Evolutionary conservation across 2,797 vertebrate genomes (phyloP), one percentile per base, ranked within the genome.

Genomic region (Nothura maculosa): DNA sequence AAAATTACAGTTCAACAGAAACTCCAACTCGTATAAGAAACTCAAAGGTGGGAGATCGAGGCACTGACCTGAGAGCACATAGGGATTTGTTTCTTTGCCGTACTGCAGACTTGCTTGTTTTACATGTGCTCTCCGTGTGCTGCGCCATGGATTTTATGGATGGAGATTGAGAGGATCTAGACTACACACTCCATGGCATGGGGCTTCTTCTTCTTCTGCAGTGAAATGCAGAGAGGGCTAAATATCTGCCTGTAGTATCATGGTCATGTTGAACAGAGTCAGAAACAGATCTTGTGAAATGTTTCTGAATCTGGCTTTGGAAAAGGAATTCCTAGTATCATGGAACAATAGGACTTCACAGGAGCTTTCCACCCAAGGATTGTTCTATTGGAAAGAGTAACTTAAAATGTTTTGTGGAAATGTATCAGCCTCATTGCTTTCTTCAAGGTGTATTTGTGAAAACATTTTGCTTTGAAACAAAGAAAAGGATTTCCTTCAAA

Each of bases 141-240:
- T 34, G 16, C 8, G 8, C 6, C 80, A 36, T 10, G 11, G 40
- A 34, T 88, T 10, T 19, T n/a, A 1, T 13, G 10, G 21, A 1
- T 28, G 38, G 57, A 66, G 48, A 30, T 47, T 5, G 8, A 32
- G 16, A 72, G 52, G 38, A 58, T 6, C 54, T 38, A 18, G 60
- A 50, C 48, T 32, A 52, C 62, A 22, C 0, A 0, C 22, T n/a
- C 13, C 60, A 28, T n/a, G 27, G 10, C 21, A 5, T 2, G 32
- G 32, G 24, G 14, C 12, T 74, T 16, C 84, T 63, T 32, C 76
- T 60, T 17, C 42, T 62, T 54, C 80, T 89, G 42, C 17, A 14
- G 38, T 27, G 11, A 36, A 47, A 12, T 1, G 12, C 42, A 28
- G 50, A 5, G 30, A 28, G 60, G 55, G 60, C 60, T 64, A 1